These are phyloP conservation scores for Eulemur rufifrons DNA, from an alignment of 2,113 vertebrate genomes.

Conservation along the genomic window DNA sequence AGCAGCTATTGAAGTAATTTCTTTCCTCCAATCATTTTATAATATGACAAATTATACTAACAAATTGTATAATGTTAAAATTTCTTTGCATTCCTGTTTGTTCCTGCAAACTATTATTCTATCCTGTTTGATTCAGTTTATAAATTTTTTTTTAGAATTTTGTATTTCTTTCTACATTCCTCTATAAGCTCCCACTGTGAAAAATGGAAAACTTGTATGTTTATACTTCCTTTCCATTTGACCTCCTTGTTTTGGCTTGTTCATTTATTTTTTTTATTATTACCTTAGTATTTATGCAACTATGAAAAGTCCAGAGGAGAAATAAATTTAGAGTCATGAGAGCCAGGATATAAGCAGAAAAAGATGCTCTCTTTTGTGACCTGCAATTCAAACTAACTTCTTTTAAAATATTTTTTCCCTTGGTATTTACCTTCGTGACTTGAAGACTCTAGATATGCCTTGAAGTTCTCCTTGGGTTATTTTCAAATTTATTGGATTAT, in stretches of 20 bases:
- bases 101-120: not conserved
- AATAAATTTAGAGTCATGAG: not conserved
- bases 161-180: not conserved
- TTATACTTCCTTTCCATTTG: not conserved
- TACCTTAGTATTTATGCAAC: not conserved
- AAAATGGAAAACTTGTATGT: not conserved
- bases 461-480: not conserved
- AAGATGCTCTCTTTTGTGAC: not conserved
- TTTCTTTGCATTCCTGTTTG: not conserved
- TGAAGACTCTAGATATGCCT: not conserved
- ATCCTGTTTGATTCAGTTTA: not conserved
- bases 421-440: not conserved
- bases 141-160: not conserved
- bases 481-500: not conserved
- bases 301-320: not conserved
- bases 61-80: constrained; percentile 2
- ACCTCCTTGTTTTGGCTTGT: not conserved
- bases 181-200: not conserved
- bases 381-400: not conserved
- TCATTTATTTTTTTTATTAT: not conserved
- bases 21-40: not conserved
- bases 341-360: not conserved
- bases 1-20: not conserved
- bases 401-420: not conserved
- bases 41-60: constrained; percentile 11